A percentile compares a stretch with the other conserved stretches of the same genome.
These are phyloP conservation scores for Cebidichthys violaceus DNA, from an alignment of 2,113 vertebrate genomes.

Conservation along the genomic window DNA sequence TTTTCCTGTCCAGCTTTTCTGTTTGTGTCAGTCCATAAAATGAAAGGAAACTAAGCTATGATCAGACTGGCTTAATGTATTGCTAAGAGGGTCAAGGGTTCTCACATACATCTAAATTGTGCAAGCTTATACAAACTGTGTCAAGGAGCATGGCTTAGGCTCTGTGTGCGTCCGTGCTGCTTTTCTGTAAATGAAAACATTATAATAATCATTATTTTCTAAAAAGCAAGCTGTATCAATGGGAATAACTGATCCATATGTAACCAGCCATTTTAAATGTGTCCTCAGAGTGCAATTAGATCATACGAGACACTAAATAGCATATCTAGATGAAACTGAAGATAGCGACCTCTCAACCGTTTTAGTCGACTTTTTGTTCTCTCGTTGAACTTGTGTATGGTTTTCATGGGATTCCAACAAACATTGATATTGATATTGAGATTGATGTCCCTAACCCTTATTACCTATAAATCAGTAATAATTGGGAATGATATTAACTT, in stretches of 20 bases:
- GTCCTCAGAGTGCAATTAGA: neutral
- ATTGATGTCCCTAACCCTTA: neutral
- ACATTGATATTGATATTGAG: neutral
- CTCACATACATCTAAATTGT: constrained; percentile 14
- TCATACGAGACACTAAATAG: neutral
- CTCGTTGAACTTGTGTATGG: neutral
- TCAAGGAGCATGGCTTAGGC: constrained; percentile 28
- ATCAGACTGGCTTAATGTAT: constrained; percentile 33
- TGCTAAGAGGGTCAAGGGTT: constrained; percentile 36
- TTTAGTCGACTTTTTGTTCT: neutral
- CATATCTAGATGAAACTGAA: neutral
- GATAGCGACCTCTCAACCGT: neutral
- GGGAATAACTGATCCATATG: neutral
- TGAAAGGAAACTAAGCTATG: constrained; percentile 33
- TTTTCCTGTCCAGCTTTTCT: neutral
- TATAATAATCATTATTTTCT: neutral
- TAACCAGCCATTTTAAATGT: neutral
- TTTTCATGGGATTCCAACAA: neutral
- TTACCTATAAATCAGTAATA: too few species aligned
- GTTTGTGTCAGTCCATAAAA: neutral
- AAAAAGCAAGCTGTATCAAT: neutral
- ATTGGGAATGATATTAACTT: too few species aligned
- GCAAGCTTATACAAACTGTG: constrained; percentile 19
- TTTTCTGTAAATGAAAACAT: neutral
- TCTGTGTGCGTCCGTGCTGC: neutral